Conservation (phyloP, 2,888 invertebrate genomes). For the Platynereis dumerilii region DNA sequence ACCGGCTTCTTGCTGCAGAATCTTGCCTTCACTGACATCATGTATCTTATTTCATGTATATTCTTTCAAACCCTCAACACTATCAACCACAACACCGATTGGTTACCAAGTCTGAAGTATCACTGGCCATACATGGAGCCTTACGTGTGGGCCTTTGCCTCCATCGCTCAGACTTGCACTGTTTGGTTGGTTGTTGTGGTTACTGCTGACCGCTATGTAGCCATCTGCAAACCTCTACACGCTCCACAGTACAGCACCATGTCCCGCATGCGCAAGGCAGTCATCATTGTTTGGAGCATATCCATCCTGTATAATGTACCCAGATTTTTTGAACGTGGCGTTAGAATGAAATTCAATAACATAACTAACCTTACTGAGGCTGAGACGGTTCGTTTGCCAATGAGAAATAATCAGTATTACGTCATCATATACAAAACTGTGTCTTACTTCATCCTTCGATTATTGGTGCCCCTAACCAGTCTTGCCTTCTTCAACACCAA, state of each 20-base stretch:
- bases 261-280: slow-evolving; percentile 28
- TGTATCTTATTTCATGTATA: slow-evolving; percentile 37
- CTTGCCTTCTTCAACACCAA: slow-evolving; percentile 38
- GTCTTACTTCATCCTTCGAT: slow-evolving; percentile 35
- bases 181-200: slow-evolving; percentile 40
- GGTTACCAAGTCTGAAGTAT: slow-evolving; percentile 23
- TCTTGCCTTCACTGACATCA: slow-evolving; percentile 33
- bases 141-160: slow-evolving; percentile 37
- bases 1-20: slow-evolving; percentile 39
- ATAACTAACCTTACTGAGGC: slow-evolving; percentile 19
- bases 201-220: slow-evolving; percentile 38
- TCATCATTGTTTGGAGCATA: slow-evolving; percentile 29
- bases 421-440: slow-evolving; percentile 35
- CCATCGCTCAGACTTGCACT: slow-evolving; percentile 37
- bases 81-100: slow-evolving; percentile 24
- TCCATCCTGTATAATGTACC: slow-evolving; percentile 38
- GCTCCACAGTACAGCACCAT: slow-evolving; percentile 35
- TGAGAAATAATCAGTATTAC: slow-evolving; percentile 31
- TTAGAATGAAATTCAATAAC: slow-evolving; percentile 5
- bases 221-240: slow-evolving; percentile 37
- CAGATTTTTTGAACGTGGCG: slow-evolving; percentile 35
- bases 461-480: slow-evolving; percentile 31
- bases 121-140: slow-evolving; percentile 35
- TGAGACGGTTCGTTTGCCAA: slow-evolving; percentile 11
- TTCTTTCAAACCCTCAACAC: slow-evolving; percentile 37